Base-by-base conservation (phyloP, 1,140 invertebrate species). In the Trachymyrmex septentrionalis region DNA sequence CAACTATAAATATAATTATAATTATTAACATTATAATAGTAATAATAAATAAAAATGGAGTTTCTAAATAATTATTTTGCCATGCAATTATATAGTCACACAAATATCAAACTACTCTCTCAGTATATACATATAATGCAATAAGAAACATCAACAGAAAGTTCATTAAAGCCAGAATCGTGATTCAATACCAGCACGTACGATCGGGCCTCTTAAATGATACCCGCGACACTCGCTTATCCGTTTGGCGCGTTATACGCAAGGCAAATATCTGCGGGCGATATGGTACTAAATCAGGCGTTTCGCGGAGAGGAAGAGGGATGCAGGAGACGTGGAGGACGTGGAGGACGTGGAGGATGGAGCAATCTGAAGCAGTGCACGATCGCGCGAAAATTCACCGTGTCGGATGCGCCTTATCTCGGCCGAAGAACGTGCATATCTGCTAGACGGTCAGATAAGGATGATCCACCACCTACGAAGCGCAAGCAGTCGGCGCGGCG, bases 391-490 rank as follows among this genome's bases (percentile, higher is more conserved):
- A 89, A 86, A 75, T 76, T 89, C 88, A 89, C 61, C 84, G 85
- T 69, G 64, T 82, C 38, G 85, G 85, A 73, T 81, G 84, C 84
- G n/a, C 76, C 88, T 89, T 89, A 86, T 89, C 88, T 88, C 57
- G 34, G 38, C 14, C 53, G 77, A 80, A 81, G 64, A 86, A 86
- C 76, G 85, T 44, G 84, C 84, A 71, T 88, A 88, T 88, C 87
- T 67, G 50, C 64, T 57, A 63, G 75, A 38, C 76, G 61, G 77
- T 81, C 69, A 71, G 86, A 85, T 78, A 85, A 85, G 73, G 87
- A 71, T 88, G 86, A 88, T 88, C 72, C 67, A 76, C 59, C 72
- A 77, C n/a, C 72, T 50, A 55, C 59, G 34, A 34, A 81, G 64
- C 53, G 78, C 78, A 55, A 72, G 66, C 69, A 82, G 80, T 84